Evolutionary conservation across 2,797 vertebrate genomes (phyloP).

Genomic region (Micropoecilia bifurca): DNA sequence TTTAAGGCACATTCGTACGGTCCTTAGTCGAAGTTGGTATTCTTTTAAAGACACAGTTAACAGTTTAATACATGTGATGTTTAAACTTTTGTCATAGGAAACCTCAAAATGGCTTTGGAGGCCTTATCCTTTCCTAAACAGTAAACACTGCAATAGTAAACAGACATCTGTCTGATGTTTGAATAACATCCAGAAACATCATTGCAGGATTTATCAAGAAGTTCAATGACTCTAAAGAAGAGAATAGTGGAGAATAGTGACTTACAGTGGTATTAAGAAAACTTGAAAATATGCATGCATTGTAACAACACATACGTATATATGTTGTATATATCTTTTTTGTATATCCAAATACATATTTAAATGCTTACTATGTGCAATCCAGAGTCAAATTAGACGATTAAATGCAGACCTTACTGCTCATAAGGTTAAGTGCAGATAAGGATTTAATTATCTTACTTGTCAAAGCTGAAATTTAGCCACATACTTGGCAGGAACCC

Average conservation of each 20-base stretch:
- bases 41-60: background rate
- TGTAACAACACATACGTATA: background rate
- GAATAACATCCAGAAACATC: background rate
- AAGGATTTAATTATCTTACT: background rate
- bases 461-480: background rate
- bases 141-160: background rate
- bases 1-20: background rate
- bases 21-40: background rate
- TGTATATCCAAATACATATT: background rate
- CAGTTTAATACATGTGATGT: background rate
- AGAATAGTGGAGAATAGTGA: background rate
- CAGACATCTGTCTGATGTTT: background rate
- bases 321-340: no score
- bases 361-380: background rate
- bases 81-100: background rate
- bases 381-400: background rate
- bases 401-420: background rate
- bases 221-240: background rate
- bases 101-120: background rate
- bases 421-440: background rate
- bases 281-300: background rate
- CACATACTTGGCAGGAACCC: background rate
- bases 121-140: background rate
- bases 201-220: background rate
- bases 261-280: background rate